Evolutionary conservation across 1,140 invertebrate species (phyloP).

Genomic region (Drosophila asahinai): DNA sequence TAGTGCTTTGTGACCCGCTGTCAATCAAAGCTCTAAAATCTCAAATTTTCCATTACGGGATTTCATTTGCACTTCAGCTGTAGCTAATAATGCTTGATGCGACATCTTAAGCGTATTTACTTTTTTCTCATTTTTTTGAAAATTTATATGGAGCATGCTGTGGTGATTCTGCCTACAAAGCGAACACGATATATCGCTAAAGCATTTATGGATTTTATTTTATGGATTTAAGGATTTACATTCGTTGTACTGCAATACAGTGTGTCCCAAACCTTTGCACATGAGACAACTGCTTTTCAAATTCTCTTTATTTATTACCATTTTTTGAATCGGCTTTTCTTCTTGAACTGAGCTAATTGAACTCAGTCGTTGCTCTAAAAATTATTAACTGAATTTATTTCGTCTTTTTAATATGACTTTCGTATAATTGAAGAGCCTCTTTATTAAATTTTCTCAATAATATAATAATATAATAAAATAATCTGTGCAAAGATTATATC

Average conservation of each 20-base stretch:
- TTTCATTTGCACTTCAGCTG: no score
- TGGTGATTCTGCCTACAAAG: neutral
- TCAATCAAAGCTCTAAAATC: no score
- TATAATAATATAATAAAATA: neutral
- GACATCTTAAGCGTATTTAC: no score
- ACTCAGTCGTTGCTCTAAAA: constrained; percentile 5
- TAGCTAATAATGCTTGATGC: no score
- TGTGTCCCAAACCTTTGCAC: neutral
- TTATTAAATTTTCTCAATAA: neutral
- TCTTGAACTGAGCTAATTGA: neutral
- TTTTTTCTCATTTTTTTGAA: no score
- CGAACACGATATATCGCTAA: neutral
- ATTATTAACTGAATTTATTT: neutral
- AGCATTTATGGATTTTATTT: neutral
- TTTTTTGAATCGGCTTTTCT: constrained; percentile 2
- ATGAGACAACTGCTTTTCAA: neutral
- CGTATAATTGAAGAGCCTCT: neutral
- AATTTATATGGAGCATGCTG: no score
- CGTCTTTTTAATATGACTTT: neutral
- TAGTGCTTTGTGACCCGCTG: no score
- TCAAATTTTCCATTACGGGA: no score
- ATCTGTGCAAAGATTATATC: constrained; percentile 3
- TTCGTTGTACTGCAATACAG: neutral
- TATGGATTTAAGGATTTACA: neutral
- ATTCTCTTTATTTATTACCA: neutral